These are phyloP conservation scores for Drosophila paulistorum DNA, from an alignment of 1,140 invertebrate species.

Conservation along the genomic window DNA sequence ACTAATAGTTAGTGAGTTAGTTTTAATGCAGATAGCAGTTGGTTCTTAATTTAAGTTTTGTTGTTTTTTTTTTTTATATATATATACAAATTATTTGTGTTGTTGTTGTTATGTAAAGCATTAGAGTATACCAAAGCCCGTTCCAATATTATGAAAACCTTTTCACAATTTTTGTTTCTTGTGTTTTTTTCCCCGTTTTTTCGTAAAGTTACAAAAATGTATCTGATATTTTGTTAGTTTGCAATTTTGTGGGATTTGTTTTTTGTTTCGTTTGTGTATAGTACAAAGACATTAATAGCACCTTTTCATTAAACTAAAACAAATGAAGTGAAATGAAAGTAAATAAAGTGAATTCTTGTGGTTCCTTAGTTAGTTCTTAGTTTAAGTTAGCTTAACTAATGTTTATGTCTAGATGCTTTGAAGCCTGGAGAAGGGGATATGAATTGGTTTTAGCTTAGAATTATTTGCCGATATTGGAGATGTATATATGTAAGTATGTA, in stretches of 20 bases:
- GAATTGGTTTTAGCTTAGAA: slow-evolving; percentile 15
- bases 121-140: slow-evolving; percentile 82
- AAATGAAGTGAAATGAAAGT: slow-evolving; percentile 10
- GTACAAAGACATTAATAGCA: slow-evolving; percentile 74
- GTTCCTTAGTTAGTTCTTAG: slow-evolving; percentile 2
- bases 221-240: slow-evolving; percentile 8
- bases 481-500: not conserved
- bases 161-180: slow-evolving; percentile 36
- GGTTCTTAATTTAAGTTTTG: slow-evolving; percentile 44
- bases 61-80: slow-evolving; percentile 23
- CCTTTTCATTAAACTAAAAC: slow-evolving; percentile 40
- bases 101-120: slow-evolving; percentile 76
- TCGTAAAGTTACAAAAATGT: slow-evolving; percentile 36
- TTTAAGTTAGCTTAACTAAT: not conserved
- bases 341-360: not conserved
- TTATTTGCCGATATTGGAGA: not conserved
- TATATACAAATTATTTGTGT: slow-evolving; percentile 44
- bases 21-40: slow-evolving; percentile 49
- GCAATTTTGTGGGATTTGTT: slow-evolving; percentile 5
- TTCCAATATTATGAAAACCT: slow-evolving; percentile 69
- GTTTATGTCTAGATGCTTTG: slow-evolving; percentile 1
- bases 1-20: slow-evolving; percentile 61
- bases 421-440: slow-evolving; percentile 14
- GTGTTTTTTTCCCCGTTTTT: slow-evolving; percentile 19
- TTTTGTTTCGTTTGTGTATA: slow-evolving; percentile 36